Base-by-base conservation (phyloP, 2,888 invertebrate genomes). In the Amphipoea lucens region DNA sequence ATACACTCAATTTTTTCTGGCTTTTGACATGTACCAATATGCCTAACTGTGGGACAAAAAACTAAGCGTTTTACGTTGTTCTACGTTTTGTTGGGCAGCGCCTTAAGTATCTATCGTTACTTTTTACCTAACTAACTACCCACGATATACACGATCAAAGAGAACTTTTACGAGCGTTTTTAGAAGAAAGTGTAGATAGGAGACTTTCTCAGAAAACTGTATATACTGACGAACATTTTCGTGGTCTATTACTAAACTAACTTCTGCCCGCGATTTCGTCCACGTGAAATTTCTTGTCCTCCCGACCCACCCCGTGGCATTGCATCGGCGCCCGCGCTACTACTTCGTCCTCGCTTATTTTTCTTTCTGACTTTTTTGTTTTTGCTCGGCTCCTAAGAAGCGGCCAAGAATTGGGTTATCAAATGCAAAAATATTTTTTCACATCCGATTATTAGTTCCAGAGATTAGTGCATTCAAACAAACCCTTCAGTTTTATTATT, bases 101-200 rank as follows among this genome's bases (percentile, higher is more conserved):
- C 54, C 20, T 54, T 20, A 48, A 66, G 74, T 79, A 60, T 57
- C 57, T 57, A 29, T 67, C 63, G 68, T 60, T 77, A 68, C 69
- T 60, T 73, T 80, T 65, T 74, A 65, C 48, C 70, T 45, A 42
- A 73, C 71, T 74, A 76, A 73, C 71, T 74, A 76, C 29, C 77
- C 42, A 74, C 65, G n/a, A 29, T 65, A 70, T 79, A 75, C 57
- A 78, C 36, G 83, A 86, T 84, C 76, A 84, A 88, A 79, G 79
- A 62, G 9, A 78, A 73, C 40, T 73, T 80, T 80, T 74, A 88
- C 72, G 87, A 88, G 45, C 79, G 72, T 77, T 85, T 74, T 68
- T 68, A 82, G 65, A 83, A 79, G 68, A 87, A 75, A 86, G 70
- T 69, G 62, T n/a, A 42, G 11, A 6, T 40, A 57, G 14, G 36